These are phyloP conservation scores for Peromyscus aztecus DNA, from an alignment of 2,797 vertebrate species.

Conservation along the genomic window DNA sequence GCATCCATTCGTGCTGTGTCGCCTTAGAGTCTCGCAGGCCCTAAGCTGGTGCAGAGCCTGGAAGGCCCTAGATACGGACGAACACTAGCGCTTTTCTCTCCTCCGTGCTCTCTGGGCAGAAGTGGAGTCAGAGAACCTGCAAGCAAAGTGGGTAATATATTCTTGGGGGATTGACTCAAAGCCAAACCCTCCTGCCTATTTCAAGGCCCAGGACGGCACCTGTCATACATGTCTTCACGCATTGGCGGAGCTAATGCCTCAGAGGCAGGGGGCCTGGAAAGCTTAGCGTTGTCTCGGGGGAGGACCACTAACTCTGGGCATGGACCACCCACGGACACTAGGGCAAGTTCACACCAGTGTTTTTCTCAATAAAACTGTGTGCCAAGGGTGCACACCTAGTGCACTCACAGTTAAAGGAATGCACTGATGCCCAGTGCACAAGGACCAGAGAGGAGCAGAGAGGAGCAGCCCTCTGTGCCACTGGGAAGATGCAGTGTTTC, in stretches of 20 bases:
- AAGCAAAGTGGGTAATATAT: too few species aligned
- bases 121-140: background rate
- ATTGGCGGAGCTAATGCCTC: background rate
- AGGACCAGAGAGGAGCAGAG: background rate
- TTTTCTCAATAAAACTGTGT: background rate
- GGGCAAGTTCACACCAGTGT: background rate
- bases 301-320: background rate
- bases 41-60: background rate
- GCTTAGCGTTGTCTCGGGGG: too few species aligned
- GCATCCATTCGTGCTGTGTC: background rate
- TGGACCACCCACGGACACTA: background rate
- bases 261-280: background rate
- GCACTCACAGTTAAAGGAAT: background rate
- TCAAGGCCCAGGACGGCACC: background rate
- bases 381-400: too few species aligned
- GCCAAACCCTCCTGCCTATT: background rate
- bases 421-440: background rate
- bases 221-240: rapidly evolving
- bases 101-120: background rate
- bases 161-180: background rate
- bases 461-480: background rate
- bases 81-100: background rate
- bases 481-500: background rate
- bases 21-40: background rate
- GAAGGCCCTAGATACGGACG: background rate